Base-by-base conservation (phyloP, 2,797 vertebrate genomes). In the Enoplosus armatus region DNA sequence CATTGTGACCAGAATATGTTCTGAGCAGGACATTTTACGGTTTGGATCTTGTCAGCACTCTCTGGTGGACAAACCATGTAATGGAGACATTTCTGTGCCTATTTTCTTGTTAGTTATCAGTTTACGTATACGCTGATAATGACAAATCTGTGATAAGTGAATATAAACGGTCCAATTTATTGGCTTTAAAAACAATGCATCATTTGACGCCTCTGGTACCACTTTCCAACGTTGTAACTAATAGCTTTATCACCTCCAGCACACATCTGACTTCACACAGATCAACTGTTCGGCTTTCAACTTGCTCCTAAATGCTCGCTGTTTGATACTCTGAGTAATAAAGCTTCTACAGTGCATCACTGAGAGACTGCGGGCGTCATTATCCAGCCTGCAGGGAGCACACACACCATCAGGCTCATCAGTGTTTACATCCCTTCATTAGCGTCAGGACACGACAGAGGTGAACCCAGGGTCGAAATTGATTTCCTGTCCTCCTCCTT, bases 361-460 rank as follows among this genome's bases (percentile, higher is more conserved):
- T 7, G 53, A 68, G 50, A 62, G 71, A 29, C 7, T n/a, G 27
- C 8, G 54, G 65, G 43, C n/a, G 79, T 69, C 75, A 48, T 85
- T 62, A 69, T 20, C 1, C 55, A 24, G 74, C 18, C 72, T 66
- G 66, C 81, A 53, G 79, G 68, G 70, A 79, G 61, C 73, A 12
- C 74, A 50, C 75, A 50, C 80, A 63, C 70, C 80, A 75, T 62
- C 79, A 64, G 77, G 73, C 72, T 82, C 83, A 73, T 85, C 76
- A 79, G 27, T 87, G 90, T 89, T 90, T 85, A 88, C 87, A 83
- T 81, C 83, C 71, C 66, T 72, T 85, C 72, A 85, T 89, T 88
- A 83, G 78, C 37, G 31, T 51, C 65, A 48, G 68, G 64, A 80
- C 78, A 72, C 11, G 16, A 20, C 78, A 37, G 66, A 89, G 90